A percentile compares a stretch with the other conserved stretches of the same genome.
phyloP scores from a whole-genome alignment of 2,888 invertebrate species.

The Orthonevra nobilis region DNA sequence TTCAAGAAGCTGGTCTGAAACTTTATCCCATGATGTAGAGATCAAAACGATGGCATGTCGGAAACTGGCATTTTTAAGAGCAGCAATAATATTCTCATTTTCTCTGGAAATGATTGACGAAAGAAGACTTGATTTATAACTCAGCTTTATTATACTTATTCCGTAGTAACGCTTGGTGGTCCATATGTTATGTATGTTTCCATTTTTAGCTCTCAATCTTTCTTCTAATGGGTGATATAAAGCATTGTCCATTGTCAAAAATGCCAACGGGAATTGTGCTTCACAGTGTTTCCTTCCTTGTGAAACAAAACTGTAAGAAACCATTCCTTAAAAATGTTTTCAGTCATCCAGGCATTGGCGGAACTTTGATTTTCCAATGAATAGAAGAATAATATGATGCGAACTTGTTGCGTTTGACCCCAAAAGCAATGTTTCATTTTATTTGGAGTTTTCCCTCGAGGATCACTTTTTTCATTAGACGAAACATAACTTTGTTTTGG shows the following conservation, averaged over 20 bases:
- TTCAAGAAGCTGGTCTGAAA: too few relatives aligned
- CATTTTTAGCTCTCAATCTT: not conserved
- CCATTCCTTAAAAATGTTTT: not conserved
- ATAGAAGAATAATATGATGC: not conserved
- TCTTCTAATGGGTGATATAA: conserved; percentile 5
- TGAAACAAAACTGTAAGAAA: conserved; percentile 1
- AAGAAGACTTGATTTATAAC: not conserved
- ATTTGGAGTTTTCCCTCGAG: conserved; percentile 6
- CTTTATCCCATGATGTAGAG: too few relatives aligned
- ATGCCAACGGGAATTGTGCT: conserved; percentile 1
- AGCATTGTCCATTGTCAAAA: conserved; percentile 15
- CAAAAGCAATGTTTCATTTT: conserved; percentile 4
- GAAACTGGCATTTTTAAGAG: too few relatives aligned
- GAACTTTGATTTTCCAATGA: conserved; percentile 8
- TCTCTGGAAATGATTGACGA: too few relatives aligned
- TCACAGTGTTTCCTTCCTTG: conserved; percentile 7
- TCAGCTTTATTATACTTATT: not conserved
- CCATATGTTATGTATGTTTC: not conserved
- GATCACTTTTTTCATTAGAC: conserved; percentile 7
- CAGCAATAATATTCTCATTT: too few relatives aligned
- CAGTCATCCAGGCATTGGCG: conserved; percentile 6
- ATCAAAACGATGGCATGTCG: too few relatives aligned
- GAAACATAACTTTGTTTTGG: conserved; percentile 1
- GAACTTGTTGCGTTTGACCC: conserved; percentile 8
- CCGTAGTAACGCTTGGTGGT: not conserved